Evolutionary conservation across 2,888 invertebrate species (phyloP), one percentile per base, ranked within the genome.

Genomic region (Tillus elongatus): DNA sequence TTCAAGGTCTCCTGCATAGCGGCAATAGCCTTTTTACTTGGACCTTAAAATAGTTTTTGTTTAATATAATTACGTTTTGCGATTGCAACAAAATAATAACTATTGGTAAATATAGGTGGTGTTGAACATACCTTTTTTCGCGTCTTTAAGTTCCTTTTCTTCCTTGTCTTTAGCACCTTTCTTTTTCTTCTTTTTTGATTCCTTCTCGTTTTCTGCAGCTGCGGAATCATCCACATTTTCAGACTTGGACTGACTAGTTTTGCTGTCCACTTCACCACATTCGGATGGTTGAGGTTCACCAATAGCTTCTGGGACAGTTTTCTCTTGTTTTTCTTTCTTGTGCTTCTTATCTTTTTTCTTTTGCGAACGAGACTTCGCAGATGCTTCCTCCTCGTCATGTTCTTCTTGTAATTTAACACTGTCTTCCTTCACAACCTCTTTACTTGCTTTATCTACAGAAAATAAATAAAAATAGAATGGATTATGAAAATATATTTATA

Each of bases 1-100:
- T 82, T 84, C n/a, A 90, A 70, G 11, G 86, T 82, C 63, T 91
- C 91, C 66, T 91, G 89, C 87, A 92, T 91, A 13, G 89, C 88
- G 41, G 85, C 86, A 45, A 93, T 81, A 40, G 85, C 79, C 56
- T 86, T 85, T 53, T 86, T 88, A 9, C 85, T 83, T 36, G 89
- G 86, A 10, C 88, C 86, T 56, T 69, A 57, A 44, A 33, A 16
- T 33, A 37, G 11, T 31, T 10, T 37, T 24, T 13, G 24, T 19
- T n/a, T 19, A 19, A n/a, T 11, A 15, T 6, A 6, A 19, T 26
- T 31, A 30, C 13, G 19, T 33, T 42, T 37, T 41, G 35, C 24
- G 24, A 19, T 19, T 19, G 24, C 34, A 13, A 37, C 15, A 36
- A 28, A n/a, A 8, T 4, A 40, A 14, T 19, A 29, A 6, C 8